Base-by-base conservation (phyloP, 2,113 vertebrate species). In the Siniperca knerii region DNA sequence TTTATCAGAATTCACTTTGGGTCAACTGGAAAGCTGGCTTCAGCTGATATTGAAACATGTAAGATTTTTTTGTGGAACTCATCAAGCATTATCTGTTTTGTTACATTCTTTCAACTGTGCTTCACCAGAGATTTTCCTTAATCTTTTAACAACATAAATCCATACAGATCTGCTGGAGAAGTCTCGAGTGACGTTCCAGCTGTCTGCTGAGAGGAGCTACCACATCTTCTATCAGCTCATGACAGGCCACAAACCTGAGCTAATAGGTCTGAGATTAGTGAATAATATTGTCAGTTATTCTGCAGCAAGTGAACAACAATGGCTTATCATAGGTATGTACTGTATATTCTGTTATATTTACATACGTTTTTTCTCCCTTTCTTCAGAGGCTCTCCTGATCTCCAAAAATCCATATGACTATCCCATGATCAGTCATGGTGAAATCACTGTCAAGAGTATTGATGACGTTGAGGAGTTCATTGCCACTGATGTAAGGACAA, bases 31-130 rank as follows among this genome's bases (percentile, higher is more conserved):
- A 99, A 99, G 84, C 92, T 99, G 95, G 96, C 98, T 89, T 99
- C 98, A 90, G 98, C 98, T 82, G 98, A 99, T 89, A 98, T 99
- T 94, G 98, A 99, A 95, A 99, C 98, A 65, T 99, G 98, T 99
- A 95, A 96, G 97, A 16, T 13, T 57, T 83, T 35, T 29, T 54
- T 37, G 20, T 62, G 16, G 33, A 29, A 77, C 20, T 29, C 12
- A 25, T 23, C 4, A 2, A 4, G n/a, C 23, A 66, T 61, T 8
- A 21, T 25, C 23, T 21, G 23, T 21, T 40, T 20, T 2, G 37
- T 21, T 9, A 29, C 54, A 55, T 5, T 65, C n/a, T 3, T 76
- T 37, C 15, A 50, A 21, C 15, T 40, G 6, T 64, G 18, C n/a
- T 79, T 15, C 21, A 61, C 33, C 0, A 29, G 10, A 60, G 4